A percentile compares a stretch with the other conserved stretches of the same genome.
Evolutionary conservation across 1,140 invertebrate genomes (phyloP).

Genomic region (Probaryconus sp.): DNA sequence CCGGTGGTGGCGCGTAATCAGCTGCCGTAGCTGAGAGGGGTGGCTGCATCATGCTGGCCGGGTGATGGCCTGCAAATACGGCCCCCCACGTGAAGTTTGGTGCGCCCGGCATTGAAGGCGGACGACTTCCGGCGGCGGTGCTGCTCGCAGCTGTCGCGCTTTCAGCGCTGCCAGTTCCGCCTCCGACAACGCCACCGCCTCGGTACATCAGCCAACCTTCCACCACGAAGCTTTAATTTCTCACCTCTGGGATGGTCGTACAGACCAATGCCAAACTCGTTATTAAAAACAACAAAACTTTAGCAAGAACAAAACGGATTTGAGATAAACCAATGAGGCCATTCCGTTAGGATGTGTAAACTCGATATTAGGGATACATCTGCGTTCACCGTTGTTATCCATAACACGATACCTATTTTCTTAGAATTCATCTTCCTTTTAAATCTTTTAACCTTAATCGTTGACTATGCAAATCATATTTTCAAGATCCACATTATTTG

Average conservation of each 20-base stretch:
- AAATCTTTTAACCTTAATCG: too few species aligned
- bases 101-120: constrained; percentile 75
- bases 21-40: constrained; percentile 63
- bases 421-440: too few species aligned
- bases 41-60: constrained; percentile 81
- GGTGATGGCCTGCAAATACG: constrained; percentile 76
- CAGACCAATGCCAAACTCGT: constrained; percentile 1
- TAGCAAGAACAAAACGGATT: too few species aligned
- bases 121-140: constrained; percentile 63
- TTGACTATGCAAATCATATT: too few species aligned
- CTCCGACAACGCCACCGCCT: constrained; percentile 73
- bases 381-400: too few species aligned
- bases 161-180: constrained; percentile 67
- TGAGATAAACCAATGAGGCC: too few species aligned
- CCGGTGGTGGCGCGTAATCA: constrained; percentile 79
- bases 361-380: too few species aligned
- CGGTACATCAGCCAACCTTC: constrained; percentile 79
- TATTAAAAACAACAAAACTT: too few species aligned
- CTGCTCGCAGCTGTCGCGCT: constrained; percentile 62
- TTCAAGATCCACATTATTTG: too few species aligned
- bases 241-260: too few species aligned
- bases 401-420: too few species aligned
- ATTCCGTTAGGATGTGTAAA: too few species aligned
- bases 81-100: constrained; percentile 76
- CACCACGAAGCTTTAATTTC: constrained; percentile 65